Evolutionary conservation across 2,888 invertebrate genomes (phyloP), one percentile per base, ranked within the genome.

Genomic region (Apamea crenata): DNA sequence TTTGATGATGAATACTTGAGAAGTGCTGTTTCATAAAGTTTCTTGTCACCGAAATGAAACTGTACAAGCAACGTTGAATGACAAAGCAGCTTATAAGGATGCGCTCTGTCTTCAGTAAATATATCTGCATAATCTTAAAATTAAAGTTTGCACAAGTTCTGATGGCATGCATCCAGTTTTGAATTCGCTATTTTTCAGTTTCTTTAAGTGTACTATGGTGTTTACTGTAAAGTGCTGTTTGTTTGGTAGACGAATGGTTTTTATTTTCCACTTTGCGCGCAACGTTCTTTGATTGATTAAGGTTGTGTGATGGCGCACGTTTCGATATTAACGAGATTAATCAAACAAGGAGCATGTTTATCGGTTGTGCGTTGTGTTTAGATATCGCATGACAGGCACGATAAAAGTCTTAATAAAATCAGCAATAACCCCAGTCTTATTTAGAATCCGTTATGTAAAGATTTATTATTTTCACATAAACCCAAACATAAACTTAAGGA

Each of bases 1-100:
- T 93, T 92, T 92, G 90, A 91, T 91, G 88, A 91, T 88, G 86
- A 89, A 90, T 90, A 91, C 88, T 92, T 83, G 84, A 86, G 80
- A 89, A 90, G 88, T 83, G 83, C 78, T 84, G 70, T 92, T 91
- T 89, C 87, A 89, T 91, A 90, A 91, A 92, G 90, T 89, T 89
- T 89, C 82, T 87, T 84, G 76, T 82, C 82, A 86, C 87, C 81
- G 82, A 90, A 91, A 90, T 90, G 85, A 91, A 91, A 91, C 88
- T 90, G 82, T 80, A 83, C 81, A 82, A 88, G 86, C 84, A 77
- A 81, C 76, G 83, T 87, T 85, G 90, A 89, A 88, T 88, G 87
- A 88, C 88, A 88, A 89, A 90, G 83, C 77, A 86, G 84, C 84
- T 84, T 87, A 89, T 88, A 82, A 82, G 80, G 78, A 84, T 85